Evolutionary conservation across 1,140 invertebrate genomes (phyloP).

Genomic region (Pseudomyrmex cubaensis): DNA sequence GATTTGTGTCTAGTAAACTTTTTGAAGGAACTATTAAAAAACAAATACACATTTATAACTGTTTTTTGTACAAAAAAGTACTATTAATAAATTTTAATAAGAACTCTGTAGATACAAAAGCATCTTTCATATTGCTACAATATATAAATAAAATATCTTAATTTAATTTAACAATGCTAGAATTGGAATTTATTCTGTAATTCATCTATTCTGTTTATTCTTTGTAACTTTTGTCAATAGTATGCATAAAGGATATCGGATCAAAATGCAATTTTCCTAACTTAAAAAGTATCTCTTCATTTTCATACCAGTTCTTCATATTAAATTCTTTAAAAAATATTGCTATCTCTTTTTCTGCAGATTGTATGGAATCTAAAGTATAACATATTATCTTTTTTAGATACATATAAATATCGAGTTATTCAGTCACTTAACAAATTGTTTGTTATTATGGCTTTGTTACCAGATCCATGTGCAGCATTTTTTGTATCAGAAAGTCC

Average conservation of each 20-base stretch:
- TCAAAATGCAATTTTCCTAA: conserved; percentile 80
- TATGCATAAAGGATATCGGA: conserved; percentile 81
- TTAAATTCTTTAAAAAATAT: conserved; percentile 94
- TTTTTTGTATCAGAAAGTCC: conserved; percentile 97
- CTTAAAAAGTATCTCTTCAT: conserved; percentile 84
- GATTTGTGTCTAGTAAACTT: not conserved
- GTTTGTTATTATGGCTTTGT: conserved; percentile 34
- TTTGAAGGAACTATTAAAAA: conserved; percentile 26
- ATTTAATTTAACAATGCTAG: conserved; percentile 31
- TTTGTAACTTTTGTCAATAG: conserved; percentile 69
- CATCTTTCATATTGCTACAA: not conserved
- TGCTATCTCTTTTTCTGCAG: conserved; percentile 90
- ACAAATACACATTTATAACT: conserved; percentile 61
- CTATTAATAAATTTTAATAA: too few species aligned
- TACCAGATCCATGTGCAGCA: conserved; percentile 95
- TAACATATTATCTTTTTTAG: conserved; percentile 25
- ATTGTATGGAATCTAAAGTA: conserved; percentile 91
- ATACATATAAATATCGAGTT: not conserved
- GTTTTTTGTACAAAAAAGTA: conserved; percentile 67
- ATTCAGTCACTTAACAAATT: not conserved
- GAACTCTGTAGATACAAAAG: too few species aligned
- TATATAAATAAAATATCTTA: conserved; percentile 53
- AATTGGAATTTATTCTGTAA: conserved; percentile 48
- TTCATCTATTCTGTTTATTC: conserved; percentile 7
- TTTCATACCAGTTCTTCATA: conserved; percentile 85